Evolutionary conservation across 2,888 invertebrate species (phyloP).

Genomic region (Machimus rusticus): DNA sequence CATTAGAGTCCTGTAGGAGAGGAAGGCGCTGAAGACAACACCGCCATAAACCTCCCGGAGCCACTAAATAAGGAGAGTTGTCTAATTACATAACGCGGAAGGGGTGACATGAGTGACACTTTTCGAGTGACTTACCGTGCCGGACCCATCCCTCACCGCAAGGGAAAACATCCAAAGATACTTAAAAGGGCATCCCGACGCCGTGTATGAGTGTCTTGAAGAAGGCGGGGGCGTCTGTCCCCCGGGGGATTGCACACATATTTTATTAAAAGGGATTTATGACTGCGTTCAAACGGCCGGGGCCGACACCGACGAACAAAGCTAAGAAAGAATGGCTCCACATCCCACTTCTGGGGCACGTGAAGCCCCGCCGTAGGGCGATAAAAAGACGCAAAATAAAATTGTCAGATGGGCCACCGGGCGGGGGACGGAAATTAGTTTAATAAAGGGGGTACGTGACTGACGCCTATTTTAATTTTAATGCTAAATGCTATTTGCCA

Average conservation of each 20-base stretch:
- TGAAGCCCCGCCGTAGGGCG: slow-evolving; percentile 12
- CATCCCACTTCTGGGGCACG: slow-evolving; percentile 8
- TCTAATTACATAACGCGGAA: slow-evolving; percentile 36
- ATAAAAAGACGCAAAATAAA: slow-evolving; percentile 30
- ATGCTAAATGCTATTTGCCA: slow-evolving; percentile 42
- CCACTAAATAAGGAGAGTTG: slow-evolving; percentile 36
- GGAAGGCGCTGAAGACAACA: slow-evolving; percentile 13
- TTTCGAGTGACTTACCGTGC: slow-evolving; percentile 37
- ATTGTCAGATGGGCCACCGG: neutral
- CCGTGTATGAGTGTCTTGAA: neutral
- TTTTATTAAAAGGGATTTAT: slow-evolving; percentile 45
- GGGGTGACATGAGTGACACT: slow-evolving; percentile 31
- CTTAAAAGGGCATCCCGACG: neutral
- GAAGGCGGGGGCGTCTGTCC: neutral
- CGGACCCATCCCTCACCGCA: slow-evolving; percentile 19
- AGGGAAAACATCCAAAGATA: slow-evolving; percentile 27
- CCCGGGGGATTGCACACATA: slow-evolving; percentile 34
- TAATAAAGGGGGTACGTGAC: slow-evolving; percentile 46
- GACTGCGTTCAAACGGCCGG: slow-evolving; percentile 26
- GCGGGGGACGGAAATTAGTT: slow-evolving; percentile 43
- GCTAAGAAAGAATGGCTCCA: neutral
- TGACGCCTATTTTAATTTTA: slow-evolving; percentile 46
- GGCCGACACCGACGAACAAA: neutral
- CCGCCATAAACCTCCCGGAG: slow-evolving; percentile 33
- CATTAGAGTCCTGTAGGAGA: slow-evolving; percentile 9